Base-by-base conservation (phyloP, 2,888 invertebrate genomes). In the Drosophila emarginata region DNA sequence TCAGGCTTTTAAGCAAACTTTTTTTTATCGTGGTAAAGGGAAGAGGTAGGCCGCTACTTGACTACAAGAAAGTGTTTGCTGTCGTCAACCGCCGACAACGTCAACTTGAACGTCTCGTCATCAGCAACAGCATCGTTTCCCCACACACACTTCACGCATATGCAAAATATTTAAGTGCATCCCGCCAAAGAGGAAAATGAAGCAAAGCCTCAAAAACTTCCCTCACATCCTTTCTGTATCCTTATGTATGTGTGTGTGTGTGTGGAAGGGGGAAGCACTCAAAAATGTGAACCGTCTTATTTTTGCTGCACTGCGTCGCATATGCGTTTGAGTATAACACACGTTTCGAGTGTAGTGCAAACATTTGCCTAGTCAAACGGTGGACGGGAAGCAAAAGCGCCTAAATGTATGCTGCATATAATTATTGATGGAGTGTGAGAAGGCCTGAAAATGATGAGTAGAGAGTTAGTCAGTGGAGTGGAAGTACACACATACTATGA, bases 111-210 rank as follows among this genome's bases (percentile, higher is more conserved):
- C 36, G 12, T 36, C 36, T 36, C 36, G 12, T 36, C 36, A 36
- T 36, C 36, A 36, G 36, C 36, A 36, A 36, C 36, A 36, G 36
- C 36, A 37, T 37, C 12, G n/a, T n/a, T 37, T 37, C n/a, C 2
- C 9, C 40, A 7, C 40, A 45, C 66, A 26, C 80, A 77, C 86
- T 86, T 62, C 65, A 77, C 79, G 79, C 85, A 84, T 87, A 82
- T 87, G 85, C 81, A 82, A 84, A 87, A 87, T 83, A 80, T 81
- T 81, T 81, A 87, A 81, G 80, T 83, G 80, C 87, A 87, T 67
- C 61, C 80, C 63, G 80, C 45, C 84, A 83, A 76, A 83, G 76
- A 78, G 87, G 52, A 52, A 26, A 52, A 26, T 80, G 87, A 87
- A 83, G 80, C 72, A 86, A 86, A 86, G 86, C 81, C 70, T 64